Conservation (phyloP, 2,113 vertebrate species). For the Struthidea cinerea region DNA sequence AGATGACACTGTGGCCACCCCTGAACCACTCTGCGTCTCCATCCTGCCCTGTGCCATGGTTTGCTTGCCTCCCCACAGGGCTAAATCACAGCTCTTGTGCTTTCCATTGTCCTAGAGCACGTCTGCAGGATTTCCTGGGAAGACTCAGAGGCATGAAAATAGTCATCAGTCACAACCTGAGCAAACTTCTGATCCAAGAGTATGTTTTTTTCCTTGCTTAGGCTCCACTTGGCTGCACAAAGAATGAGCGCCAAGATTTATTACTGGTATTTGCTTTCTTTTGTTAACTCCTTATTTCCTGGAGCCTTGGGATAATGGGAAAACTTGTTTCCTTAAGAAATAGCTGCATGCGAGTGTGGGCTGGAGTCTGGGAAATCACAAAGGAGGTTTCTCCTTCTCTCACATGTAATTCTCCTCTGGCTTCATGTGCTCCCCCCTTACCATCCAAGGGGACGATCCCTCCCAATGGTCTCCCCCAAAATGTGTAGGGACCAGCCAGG, state of each 20-base stretch:
- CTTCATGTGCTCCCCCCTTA: not conserved
- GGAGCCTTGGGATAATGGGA: not conserved
- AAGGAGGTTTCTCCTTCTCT: not conserved
- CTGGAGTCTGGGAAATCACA: not conserved
- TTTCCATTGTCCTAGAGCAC: not conserved
- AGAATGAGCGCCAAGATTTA: not conserved
- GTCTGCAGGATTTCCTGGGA: not conserved
- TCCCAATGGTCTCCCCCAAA: not conserved
- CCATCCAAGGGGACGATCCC: fast-evolving
- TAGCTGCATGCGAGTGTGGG: fast-evolving
- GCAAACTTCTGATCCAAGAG: not conserved
- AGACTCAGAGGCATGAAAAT: fast-evolving
- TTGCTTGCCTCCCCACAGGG: fast-evolving
- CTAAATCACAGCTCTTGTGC: not conserved
- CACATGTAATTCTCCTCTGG: no score
- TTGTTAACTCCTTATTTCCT: not conserved
- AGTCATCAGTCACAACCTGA: not conserved
- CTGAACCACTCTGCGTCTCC: not conserved
- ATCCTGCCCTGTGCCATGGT: fast-evolving
- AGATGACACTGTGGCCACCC: not conserved
- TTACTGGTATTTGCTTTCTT: not conserved
- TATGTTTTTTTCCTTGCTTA: not conserved
- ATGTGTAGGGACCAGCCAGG: not conserved
- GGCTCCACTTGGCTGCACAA: not conserved
- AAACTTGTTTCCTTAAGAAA: not conserved